Evolutionary conservation across 2,113 vertebrate species (phyloP), one percentile per base, ranked within the genome.

Genomic region (Malurus alboscapulatus): DNA sequence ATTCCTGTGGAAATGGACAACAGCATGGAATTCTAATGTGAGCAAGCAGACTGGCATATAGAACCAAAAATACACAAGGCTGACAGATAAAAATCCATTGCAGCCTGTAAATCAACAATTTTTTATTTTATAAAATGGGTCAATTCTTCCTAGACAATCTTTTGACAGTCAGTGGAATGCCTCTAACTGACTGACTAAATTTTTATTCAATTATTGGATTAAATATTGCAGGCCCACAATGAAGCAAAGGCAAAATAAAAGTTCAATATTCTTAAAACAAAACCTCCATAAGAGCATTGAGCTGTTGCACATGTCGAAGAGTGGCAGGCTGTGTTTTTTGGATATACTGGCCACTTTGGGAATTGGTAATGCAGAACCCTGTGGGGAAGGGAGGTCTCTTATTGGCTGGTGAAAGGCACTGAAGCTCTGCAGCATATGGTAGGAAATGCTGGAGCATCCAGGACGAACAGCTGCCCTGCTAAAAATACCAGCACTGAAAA

Each of bases 1-100:
- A 99, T 99, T 58, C 98, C 98, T 99, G 45, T 1, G 6, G n/a
- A 29, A 47, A 84, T 5, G 54, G 29, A 66, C 42, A 77, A 34
- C 29, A 73, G 44, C 19, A 7, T 9, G 20, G 22, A 12, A 51
- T 55, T 32, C 34, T 40, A 20, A 7, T 1, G 7, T 22, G 2
- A 88, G 48, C 38, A 61, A n/a, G 19, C 2, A 91, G 7, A 55
- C 14, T 1, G 6, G 44, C 58, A 76, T 14, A 38, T 1, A 12
- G 27, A 50, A 53, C 53, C 57, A 53, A 50, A 78, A 24, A 34
- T 40, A 40, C 7, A 59, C 21, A 53, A 45, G 44, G 34, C 55
- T 75, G 55, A 24, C 0, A 1, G 71, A 42, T 17, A 50, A 75
- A 90, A 47, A 63, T 27, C 25, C 72, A 19, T 5, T 42, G 38